Conservation (phyloP, 2,113 vertebrate species). For the Strix aluco region DNA sequence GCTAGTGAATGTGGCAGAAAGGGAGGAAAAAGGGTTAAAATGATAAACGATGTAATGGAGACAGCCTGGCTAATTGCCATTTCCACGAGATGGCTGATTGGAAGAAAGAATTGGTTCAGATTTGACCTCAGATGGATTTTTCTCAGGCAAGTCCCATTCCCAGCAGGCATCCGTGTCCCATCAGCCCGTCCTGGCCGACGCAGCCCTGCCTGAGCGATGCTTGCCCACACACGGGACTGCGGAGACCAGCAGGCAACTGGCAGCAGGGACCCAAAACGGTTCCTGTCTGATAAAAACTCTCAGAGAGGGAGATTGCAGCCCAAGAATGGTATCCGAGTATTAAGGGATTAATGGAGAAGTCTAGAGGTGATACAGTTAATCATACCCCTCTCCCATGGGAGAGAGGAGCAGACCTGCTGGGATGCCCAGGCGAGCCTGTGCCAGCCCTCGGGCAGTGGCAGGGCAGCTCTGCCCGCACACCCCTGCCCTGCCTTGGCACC, state of each 20-base stretch:
- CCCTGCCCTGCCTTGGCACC: not conserved
- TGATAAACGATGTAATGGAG: not conserved
- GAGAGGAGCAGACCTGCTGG: not conserved
- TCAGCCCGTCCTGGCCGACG: fast-evolving
- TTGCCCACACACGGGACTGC: fast-evolving
- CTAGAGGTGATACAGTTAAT: not conserved
- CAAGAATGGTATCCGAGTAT: not conserved
- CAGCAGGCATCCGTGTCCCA: not conserved
- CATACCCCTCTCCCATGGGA: not conserved
- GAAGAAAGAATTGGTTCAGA: not conserved
- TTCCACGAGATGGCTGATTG: not conserved
- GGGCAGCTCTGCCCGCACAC: not conserved
- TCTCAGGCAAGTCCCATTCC: not conserved
- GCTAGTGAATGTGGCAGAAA: not conserved
- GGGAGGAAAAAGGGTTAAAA: not conserved
- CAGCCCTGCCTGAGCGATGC: not conserved
- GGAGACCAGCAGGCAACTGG: not conserved
- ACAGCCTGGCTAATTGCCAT: not conserved
- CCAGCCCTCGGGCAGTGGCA: not conserved
- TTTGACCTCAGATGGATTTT: not conserved
- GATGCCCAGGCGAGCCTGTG: not conserved
- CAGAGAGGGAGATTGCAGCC: not conserved
- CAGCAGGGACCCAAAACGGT: not conserved
- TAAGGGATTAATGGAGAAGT: not conserved
- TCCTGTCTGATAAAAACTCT: not conserved